These are phyloP conservation scores for Chiridota heheva DNA, from an alignment of 35 echinoderm and acorn worm genomes.

Conservation along the genomic window DNA sequence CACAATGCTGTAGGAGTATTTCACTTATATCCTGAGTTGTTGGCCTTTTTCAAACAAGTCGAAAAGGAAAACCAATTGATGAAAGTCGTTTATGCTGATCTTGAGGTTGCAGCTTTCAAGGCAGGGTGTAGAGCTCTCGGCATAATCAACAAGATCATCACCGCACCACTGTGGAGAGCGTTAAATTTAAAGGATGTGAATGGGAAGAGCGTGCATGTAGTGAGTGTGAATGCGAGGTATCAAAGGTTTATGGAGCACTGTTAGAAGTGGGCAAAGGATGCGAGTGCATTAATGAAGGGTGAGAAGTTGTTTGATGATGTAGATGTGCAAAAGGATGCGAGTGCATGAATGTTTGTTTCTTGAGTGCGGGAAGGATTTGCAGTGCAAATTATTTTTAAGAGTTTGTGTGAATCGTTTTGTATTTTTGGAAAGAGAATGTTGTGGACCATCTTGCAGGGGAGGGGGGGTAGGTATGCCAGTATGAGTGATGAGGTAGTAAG, in stretches of 20 bases:
- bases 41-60: conserved; percentile 25
- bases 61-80: conserved; percentile 42
- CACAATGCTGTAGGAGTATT: conserved; percentile 50
- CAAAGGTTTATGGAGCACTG: conserved; percentile 8
- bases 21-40: background rate
- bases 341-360: too few species aligned
- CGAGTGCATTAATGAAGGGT: background rate
- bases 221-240: conserved; percentile 24
- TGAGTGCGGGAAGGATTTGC: too few species aligned
- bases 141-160: conserved; percentile 49
- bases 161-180: conserved; percentile 36
- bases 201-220: too few species aligned
- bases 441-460: too few species aligned
- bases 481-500: conserved; percentile 18
- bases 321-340: background rate
- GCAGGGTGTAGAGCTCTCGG: conserved; percentile 31
- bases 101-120: background rate
- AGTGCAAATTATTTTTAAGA: too few species aligned
- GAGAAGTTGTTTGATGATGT: too few species aligned
- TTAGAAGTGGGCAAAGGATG: conserved; percentile 33
- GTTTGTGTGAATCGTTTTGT: too few species aligned
- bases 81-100: conserved; percentile 32
- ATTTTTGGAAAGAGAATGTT: too few species aligned
- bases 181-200: conserved; percentile 4
- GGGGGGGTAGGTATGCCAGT: background rate